Evolutionary conservation across 2,888 invertebrate genomes (phyloP).

Genomic region (Physocephala rufipes): DNA sequence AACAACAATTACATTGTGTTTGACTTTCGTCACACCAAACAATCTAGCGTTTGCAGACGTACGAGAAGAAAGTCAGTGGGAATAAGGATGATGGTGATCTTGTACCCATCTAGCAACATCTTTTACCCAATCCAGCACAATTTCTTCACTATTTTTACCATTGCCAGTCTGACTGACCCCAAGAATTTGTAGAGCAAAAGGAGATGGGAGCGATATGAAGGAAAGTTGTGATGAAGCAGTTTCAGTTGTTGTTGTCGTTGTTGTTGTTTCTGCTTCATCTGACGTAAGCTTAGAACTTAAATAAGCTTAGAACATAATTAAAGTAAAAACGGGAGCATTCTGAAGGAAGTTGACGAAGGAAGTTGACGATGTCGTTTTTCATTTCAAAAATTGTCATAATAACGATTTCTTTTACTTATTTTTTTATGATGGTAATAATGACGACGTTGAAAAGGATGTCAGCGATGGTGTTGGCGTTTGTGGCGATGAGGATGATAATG

Average conservation of each 20-base stretch:
- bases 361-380: conserved; percentile 27
- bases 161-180: conserved; percentile 26
- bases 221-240: conserved; percentile 30
- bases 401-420: conserved; percentile 23
- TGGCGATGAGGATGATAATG: conserved; percentile 19
- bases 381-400: conserved; percentile 13
- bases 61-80: not conserved
- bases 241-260: conserved; percentile 28
- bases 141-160: conserved; percentile 48
- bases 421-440: conserved; percentile 26
- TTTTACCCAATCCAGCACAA: conserved; percentile 54
- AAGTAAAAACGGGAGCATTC: not conserved
- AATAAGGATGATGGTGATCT: not conserved
- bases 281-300: too few species aligned
- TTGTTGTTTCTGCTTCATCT: too few species aligned
- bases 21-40: conserved; percentile 6
- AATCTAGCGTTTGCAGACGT: too few species aligned
- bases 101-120: conserved; percentile 26
- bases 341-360: not conserved
- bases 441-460: not conserved
- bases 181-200: conserved; percentile 23
- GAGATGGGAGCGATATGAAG: conserved; percentile 32
- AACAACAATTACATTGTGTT: not conserved
- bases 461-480: conserved; percentile 32
- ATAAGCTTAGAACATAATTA: conserved; percentile 24